phyloP scores from a whole-genome alignment of 2,888 invertebrate genomes.

The Sycophila texana region DNA sequence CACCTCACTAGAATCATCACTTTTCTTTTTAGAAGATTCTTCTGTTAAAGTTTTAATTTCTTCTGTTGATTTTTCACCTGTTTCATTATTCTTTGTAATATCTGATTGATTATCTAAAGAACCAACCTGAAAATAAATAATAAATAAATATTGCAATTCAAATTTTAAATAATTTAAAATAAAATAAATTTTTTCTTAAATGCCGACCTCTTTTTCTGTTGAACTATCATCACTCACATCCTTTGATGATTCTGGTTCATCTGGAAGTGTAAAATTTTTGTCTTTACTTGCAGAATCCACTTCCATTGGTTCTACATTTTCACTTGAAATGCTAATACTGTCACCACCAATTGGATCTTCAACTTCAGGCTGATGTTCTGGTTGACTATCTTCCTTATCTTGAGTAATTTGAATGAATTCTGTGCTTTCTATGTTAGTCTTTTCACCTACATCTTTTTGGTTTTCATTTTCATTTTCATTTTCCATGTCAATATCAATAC shows the following conservation, averaged over 20 bases:
- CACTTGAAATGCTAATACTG: slow-evolving; percentile 62
- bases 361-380: slow-evolving; percentile 70
- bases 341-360: slow-evolving; percentile 73
- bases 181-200: slow-evolving; percentile 2
- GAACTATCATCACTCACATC: slow-evolving; percentile 12
- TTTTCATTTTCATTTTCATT: slow-evolving; percentile 54
- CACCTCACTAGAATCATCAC: slow-evolving; percentile 57
- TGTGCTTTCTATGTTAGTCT: slow-evolving; percentile 67
- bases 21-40: slow-evolving; percentile 42
- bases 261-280: slow-evolving; percentile 27
- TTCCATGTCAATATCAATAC: slow-evolving; percentile 59
- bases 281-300: slow-evolving; percentile 60
- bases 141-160: not conserved
- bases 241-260: slow-evolving; percentile 27
- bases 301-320: slow-evolving; percentile 66
- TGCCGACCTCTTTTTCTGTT: slow-evolving; percentile 48
- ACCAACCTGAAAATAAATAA: slow-evolving; percentile 16
- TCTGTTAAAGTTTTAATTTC: slow-evolving; percentile 40
- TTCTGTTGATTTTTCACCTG: slow-evolving; percentile 67
- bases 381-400: slow-evolving; percentile 66
- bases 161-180: not conserved
- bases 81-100: slow-evolving; percentile 73
- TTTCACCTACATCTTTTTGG: slow-evolving; percentile 62
- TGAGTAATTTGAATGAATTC: slow-evolving; percentile 73
- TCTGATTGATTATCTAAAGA: slow-evolving; percentile 14